phyloP scores from a whole-genome alignment of 2,113 vertebrate genomes.

The Pseudonaja textilis region DNA sequence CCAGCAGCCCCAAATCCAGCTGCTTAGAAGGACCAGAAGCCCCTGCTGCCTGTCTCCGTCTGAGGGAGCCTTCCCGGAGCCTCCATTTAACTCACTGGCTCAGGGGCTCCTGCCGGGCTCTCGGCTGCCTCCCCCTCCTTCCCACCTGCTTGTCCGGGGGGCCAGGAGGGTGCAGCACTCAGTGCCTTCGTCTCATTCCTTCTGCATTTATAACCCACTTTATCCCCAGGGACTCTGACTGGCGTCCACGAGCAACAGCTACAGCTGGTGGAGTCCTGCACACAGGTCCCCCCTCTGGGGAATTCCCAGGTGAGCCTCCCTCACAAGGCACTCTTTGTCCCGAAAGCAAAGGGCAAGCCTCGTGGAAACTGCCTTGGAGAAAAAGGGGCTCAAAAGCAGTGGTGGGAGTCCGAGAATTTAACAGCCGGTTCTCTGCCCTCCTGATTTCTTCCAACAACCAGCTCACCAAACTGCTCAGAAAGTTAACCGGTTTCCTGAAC shows the following conservation, averaged over 20 bases:
- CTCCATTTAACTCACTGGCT: neutral
- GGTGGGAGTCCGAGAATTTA: too few relatives aligned
- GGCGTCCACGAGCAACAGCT: neutral
- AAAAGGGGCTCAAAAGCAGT: neutral
- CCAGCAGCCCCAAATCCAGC: neutral
- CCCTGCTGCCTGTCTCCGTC: neutral
- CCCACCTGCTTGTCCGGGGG: neutral
- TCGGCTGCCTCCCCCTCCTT: neutral
- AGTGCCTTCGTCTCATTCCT: neutral
- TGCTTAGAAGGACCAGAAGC: neutral
- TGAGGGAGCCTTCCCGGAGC: neutral
- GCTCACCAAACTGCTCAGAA: too few relatives aligned
- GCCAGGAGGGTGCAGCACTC: neutral
- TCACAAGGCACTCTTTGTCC: neutral
- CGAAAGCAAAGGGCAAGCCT: neutral
- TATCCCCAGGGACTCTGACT: neutral
- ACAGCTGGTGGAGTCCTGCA: neutral
- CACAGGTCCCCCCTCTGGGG: neutral
- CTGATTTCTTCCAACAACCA: too few relatives aligned
- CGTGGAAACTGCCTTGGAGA: neutral
- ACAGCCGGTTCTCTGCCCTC: too few relatives aligned
- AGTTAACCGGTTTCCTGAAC: too few relatives aligned
- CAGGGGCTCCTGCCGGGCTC: neutral
- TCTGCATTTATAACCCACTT: neutral
- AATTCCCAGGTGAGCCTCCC: neutral